Conservation (phyloP, 1,140 invertebrate species). For the Drosophila erecta region DNA sequence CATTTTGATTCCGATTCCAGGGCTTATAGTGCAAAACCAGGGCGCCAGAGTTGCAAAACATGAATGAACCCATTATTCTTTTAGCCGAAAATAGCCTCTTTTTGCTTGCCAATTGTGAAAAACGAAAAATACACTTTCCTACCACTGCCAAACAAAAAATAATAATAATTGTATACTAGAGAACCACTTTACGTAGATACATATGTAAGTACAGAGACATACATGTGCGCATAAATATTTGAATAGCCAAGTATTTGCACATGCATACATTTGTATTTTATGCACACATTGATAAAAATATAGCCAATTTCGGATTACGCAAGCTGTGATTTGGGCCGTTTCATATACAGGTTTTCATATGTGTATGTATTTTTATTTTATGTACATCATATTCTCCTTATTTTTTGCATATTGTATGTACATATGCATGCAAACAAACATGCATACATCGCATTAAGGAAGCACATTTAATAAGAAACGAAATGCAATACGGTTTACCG, state of each 20-base stretch:
- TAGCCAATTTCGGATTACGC: slow-evolving; percentile 67
- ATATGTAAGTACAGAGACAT: slow-evolving; percentile 17
- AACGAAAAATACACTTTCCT: slow-evolving; percentile 7
- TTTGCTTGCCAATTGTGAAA: background rate
- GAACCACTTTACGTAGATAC: slow-evolving; percentile 4
- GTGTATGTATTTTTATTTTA: slow-evolving; percentile 2
- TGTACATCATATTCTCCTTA: too few relatives aligned
- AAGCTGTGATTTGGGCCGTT: slow-evolving; percentile 45
- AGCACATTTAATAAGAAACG: background rate
- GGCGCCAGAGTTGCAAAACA: slow-evolving; percentile 1
- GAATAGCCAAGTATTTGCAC: slow-evolving; percentile 19
- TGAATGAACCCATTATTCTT: slow-evolving; percentile 5
- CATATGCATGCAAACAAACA: slow-evolving; percentile 16
- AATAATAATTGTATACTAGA: background rate
- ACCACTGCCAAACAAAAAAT: background rate
- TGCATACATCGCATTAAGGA: slow-evolving; percentile 7
- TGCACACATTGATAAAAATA: slow-evolving; percentile 30
- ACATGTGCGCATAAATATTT: slow-evolving; percentile 25
- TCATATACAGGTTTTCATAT: slow-evolving; percentile 47
- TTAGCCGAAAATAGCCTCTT: background rate
- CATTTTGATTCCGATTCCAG: slow-evolving; percentile 26
- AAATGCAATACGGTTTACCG: slow-evolving; percentile 6
- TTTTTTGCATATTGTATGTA: background rate
- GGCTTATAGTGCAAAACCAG: slow-evolving; percentile 19
- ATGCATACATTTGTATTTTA: slow-evolving; percentile 17